These are phyloP conservation scores for Choristoneura fumiferana DNA, from an alignment of 1,140 invertebrate species.

Conservation along the genomic window DNA sequence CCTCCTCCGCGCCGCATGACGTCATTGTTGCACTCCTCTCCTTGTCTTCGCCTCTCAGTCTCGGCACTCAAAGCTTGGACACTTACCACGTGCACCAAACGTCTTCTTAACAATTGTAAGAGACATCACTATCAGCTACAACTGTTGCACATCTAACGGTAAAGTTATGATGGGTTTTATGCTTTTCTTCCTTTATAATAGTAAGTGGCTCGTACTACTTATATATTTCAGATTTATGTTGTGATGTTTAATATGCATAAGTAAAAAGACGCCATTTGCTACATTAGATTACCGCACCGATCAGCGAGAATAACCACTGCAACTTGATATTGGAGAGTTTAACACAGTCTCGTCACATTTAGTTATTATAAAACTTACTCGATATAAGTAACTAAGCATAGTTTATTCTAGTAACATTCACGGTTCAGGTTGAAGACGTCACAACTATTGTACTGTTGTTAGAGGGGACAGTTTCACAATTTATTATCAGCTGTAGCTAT, in stretches of 20 bases:
- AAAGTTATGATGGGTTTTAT: no score
- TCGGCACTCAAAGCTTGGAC: conserved; percentile 1
- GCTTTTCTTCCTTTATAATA: no score
- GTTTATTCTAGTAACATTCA: background rate
- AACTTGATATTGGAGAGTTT: no score
- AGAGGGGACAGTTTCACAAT: conserved; percentile 4
- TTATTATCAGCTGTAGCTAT: conserved; percentile 5
- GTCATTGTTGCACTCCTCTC: conserved; percentile 64
- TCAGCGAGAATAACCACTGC: no score
- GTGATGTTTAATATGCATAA: conserved; percentile 3
- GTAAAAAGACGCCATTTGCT: no score
- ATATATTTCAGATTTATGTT: no score
- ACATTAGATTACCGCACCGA: no score
- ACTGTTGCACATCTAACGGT: no score
- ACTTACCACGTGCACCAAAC: background rate
- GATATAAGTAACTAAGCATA: background rate
- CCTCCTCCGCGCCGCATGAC: conserved; percentile 46
- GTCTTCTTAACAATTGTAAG: conserved; percentile 9
- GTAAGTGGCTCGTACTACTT: no score
- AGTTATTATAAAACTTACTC: no score
- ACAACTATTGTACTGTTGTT: background rate
- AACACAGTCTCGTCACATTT: no score
- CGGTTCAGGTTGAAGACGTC: background rate
- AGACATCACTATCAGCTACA: no score
- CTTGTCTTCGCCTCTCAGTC: conserved; percentile 70